These are phyloP conservation scores for Eupsittula cactorum DNA, from an alignment of 2,113 vertebrate species.

Conservation along the genomic window DNA sequence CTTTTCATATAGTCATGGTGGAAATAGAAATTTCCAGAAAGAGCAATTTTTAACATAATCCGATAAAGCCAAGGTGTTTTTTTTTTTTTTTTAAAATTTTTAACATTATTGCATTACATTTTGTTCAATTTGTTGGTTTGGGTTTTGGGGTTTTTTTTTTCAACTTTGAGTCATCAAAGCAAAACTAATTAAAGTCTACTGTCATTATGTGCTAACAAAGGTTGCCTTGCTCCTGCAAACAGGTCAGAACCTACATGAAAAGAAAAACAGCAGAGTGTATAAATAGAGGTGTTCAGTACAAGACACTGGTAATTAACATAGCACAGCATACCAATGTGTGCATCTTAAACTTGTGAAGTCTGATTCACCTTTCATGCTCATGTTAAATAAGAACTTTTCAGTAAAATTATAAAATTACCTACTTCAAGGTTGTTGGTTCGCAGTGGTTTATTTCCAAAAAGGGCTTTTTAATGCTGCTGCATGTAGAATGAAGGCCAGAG, in stretches of 20 bases:
- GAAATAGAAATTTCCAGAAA: background rate
- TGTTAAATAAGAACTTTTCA: background rate
- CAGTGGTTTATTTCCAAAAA: background rate
- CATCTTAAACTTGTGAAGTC: slow-evolving; percentile 22
- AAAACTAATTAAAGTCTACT: background rate
- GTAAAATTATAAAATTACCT: background rate
- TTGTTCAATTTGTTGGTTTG: background rate
- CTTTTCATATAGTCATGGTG: background rate
- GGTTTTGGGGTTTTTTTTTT: background rate
- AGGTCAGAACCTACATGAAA: slow-evolving; percentile 27
- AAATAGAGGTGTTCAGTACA: slow-evolving; percentile 67
- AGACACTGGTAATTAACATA: slow-evolving; percentile 47
- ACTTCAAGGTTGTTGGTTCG: background rate
- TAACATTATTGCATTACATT: background rate
- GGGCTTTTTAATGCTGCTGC: background rate
- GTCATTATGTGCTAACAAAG: background rate
- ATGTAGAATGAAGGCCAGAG: rapidly evolving
- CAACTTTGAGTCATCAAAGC: background rate
- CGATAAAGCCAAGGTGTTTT: background rate
- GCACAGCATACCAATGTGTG: background rate
- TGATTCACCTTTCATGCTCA: background rate
- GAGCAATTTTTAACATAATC: background rate
- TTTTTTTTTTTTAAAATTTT: background rate
- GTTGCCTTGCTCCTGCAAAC: background rate
- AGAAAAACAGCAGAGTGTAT: slow-evolving; percentile 33